These are phyloP conservation scores for Ceratina australensis DNA, from an alignment of 1,140 invertebrate genomes.

Conservation along the genomic window DNA sequence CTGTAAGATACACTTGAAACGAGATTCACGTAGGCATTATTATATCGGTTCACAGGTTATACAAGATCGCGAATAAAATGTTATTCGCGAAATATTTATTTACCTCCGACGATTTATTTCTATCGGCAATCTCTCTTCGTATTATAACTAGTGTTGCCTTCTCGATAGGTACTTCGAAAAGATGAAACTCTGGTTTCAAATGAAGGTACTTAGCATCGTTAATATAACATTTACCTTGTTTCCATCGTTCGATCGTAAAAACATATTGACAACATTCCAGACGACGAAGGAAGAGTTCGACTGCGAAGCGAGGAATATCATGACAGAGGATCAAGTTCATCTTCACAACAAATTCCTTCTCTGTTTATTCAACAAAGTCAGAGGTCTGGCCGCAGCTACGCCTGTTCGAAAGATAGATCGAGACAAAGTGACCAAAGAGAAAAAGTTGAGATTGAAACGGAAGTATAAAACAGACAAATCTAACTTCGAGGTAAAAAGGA, in stretches of 20 bases:
- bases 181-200: slow-evolving; percentile 87
- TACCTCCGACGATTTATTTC: too few relatives aligned
- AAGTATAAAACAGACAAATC: slow-evolving; percentile 83
- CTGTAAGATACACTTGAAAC: slow-evolving; percentile 60
- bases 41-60: too few relatives aligned
- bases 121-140: background rate
- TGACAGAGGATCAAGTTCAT: slow-evolving; percentile 86
- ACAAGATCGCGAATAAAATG: too few relatives aligned
- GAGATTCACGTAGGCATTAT: too few relatives aligned
- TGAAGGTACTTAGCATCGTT: slow-evolving; percentile 79
- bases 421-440: slow-evolving; percentile 78
- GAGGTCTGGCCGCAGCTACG: slow-evolving; percentile 82
- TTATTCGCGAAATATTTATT: too few relatives aligned
- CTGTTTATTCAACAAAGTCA: slow-evolving; percentile 89
- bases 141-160: slow-evolving; percentile 34
- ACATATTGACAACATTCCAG: slow-evolving; percentile 68
- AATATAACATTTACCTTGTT: background rate
- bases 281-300: slow-evolving; percentile 90
- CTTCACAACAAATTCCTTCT: slow-evolving; percentile 91
- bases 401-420: slow-evolving; percentile 71
- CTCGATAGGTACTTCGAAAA: slow-evolving; percentile 82
- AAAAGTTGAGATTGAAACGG: slow-evolving; percentile 80
- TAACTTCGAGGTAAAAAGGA: slow-evolving; percentile 82
- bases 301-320: slow-evolving; percentile 84
- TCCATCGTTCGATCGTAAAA: background rate